phyloP scores from a whole-genome alignment of 2,888 invertebrate genomes.

The Notocelia uddmanniana region DNA sequence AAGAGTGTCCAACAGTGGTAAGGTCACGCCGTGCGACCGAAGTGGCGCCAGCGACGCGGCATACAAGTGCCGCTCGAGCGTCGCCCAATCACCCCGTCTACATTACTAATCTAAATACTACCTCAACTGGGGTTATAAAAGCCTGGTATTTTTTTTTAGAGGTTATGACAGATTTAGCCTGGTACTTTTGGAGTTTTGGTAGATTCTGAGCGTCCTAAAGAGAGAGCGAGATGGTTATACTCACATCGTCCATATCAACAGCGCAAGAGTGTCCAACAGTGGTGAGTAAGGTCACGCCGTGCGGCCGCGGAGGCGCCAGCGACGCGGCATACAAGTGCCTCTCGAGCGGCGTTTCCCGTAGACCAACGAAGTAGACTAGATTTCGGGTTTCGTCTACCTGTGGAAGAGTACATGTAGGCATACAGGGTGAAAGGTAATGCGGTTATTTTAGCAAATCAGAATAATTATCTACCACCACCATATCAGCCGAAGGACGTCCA shows the following conservation, averaged over 20 bases:
- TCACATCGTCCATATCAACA: conserved; percentile 92
- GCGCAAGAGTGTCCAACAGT: conserved; percentile 94
- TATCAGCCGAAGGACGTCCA: too few relatives aligned
- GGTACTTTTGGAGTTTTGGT: background rate
- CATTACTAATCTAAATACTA: too few relatives aligned
- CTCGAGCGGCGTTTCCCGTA: conserved; percentile 96
- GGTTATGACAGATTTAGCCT: too few relatives aligned
- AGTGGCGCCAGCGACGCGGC: conserved; percentile 88
- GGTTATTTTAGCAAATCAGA: too few relatives aligned
- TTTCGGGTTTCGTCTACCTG: conserved; percentile 90
- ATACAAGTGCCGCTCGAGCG: conserved; percentile 96
- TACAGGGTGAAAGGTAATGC: too few relatives aligned
- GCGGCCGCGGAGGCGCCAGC: conserved; percentile 85
- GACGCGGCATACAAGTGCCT: conserved; percentile 96
- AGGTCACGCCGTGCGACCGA: conserved; percentile 89
- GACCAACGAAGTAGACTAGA: conserved; percentile 95
- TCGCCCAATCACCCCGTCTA: too few relatives aligned
- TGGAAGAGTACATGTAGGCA: background rate
- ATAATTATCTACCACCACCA: too few relatives aligned
- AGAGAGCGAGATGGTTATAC: conserved; percentile 36
- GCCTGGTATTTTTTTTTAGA: too few relatives aligned
- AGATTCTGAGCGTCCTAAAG: background rate
- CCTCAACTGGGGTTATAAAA: too few relatives aligned
- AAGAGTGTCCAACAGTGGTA: conserved; percentile 94
- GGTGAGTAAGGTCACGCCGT: conserved; percentile 91